phyloP scores from a whole-genome alignment of 1,140 invertebrate genomes.

The Drosophila bocqueti region DNA sequence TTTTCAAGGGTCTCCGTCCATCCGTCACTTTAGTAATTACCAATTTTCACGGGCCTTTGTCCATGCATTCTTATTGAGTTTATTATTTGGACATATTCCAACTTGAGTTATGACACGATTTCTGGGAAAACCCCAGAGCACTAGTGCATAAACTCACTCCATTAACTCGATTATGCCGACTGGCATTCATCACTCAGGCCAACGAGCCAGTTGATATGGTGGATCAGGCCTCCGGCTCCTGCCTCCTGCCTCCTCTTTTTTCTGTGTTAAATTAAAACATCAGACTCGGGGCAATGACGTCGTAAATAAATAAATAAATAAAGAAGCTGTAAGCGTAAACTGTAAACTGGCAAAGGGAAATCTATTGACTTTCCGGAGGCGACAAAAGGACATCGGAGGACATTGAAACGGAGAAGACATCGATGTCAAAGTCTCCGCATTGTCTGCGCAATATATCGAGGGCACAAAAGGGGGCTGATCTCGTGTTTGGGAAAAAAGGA shows the following conservation, averaged over 20 bases:
- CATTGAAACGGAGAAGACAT: constrained; percentile 43
- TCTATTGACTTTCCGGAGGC: constrained; percentile 54
- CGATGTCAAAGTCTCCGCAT: constrained; percentile 57
- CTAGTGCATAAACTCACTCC: constrained; percentile 6
- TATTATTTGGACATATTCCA: constrained; percentile 7
- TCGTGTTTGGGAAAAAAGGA: constrained; percentile 43
- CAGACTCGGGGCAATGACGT: constrained; percentile 58
- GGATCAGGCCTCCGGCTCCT: constrained; percentile 1
- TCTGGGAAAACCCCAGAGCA: background rate
- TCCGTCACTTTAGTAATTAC: background rate
- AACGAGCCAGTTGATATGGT: constrained; percentile 36
- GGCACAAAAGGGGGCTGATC: constrained; percentile 61
- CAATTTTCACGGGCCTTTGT: background rate
- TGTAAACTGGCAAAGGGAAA: constrained; percentile 23
- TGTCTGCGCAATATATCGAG: constrained; percentile 47
- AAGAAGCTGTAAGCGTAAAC: constrained; percentile 42
- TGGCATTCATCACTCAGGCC: constrained; percentile 28
- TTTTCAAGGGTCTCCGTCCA: background rate
- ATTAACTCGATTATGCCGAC: constrained; percentile 3
- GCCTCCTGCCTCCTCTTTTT: background rate
- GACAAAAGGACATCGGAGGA: constrained; percentile 52
- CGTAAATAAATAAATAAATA: constrained; percentile 64
- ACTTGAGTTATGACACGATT: constrained; percentile 7
- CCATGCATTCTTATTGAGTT: background rate
- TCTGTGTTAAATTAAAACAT: constrained; percentile 51